Conservation (phyloP, 2,888 invertebrate genomes). For the Andrena fulva region DNA sequence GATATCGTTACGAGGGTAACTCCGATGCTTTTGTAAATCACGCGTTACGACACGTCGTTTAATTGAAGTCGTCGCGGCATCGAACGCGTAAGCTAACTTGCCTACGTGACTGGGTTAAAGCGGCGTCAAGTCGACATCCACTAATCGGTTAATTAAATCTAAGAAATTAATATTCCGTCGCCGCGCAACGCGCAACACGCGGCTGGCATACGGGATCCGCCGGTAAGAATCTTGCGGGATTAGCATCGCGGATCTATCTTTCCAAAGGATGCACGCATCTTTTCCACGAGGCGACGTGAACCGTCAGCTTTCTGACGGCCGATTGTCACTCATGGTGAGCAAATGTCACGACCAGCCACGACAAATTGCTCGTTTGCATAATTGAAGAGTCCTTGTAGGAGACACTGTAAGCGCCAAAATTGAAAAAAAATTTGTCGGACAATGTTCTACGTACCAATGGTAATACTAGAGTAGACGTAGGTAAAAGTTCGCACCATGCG, state of each 20-base stretch:
- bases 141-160: conserved; percentile 80
- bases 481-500: too few relatives aligned
- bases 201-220: conserved; percentile 69
- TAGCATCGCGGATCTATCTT: conserved; percentile 59
- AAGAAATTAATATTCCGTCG: conserved; percentile 78
- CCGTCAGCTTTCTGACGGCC: not conserved
- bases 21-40: not conserved
- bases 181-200: conserved; percentile 63
- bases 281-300: not conserved
- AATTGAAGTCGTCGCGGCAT: conserved; percentile 65
- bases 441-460: too few relatives aligned
- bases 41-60: conserved; percentile 30
- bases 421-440: too few relatives aligned
- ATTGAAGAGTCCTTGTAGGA: not conserved
- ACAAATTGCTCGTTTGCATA: not conserved
- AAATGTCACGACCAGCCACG: not conserved
- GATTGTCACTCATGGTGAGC: not conserved
- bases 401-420: too few relatives aligned
- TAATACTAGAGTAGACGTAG: too few relatives aligned
- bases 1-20: not conserved
- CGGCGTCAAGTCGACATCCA: conserved; percentile 70
- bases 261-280: not conserved
- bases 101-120: conserved; percentile 78
- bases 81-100: conserved; percentile 70
- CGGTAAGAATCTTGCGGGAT: conserved; percentile 73